Base-by-base conservation (phyloP, 1,140 invertebrate genomes). In the Drosophila asahinai region DNA sequence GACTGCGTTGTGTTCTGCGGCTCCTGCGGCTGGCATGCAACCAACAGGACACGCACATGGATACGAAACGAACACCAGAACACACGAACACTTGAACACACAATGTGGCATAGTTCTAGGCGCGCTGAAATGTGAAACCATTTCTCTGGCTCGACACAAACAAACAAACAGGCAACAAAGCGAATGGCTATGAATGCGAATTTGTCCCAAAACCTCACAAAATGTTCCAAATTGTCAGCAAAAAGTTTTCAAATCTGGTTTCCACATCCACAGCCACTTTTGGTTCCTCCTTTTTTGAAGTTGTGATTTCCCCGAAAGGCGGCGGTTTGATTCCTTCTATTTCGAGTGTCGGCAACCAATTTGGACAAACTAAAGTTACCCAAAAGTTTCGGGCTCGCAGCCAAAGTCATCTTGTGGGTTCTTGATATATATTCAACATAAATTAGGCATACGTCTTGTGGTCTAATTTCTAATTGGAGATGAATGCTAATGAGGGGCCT, bases 51-150 rank as follows among this genome's bases (percentile, higher is more conserved):
- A 54, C 51, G 40, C 55, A 47, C 55, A 43, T 27, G 58, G 30
- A 66, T 60, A 61, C 40, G 7, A 55, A 55, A 36, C 40, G 33
- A 43, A 48, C 40, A 70, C 57, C n/a, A 38, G 9, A 38, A 30
- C 27, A 48, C n/a, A 42, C 12, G 9, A 36, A 27, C 14, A 22
- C 36, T 22, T 1, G 54, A n/a, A n/a, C 67, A 54, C 49, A 81
- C 67, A 70, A 75, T 78, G 74, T 67, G 64, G 58, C 68, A 81
- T 78, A 86, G 74, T 86, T 86, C 64, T 81, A 74, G 74, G 78
- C 82, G 82, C 82, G 82, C 83, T 86, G 82, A 86, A 81, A 86
- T 86, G 83, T 86, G 79, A 86, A 86, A 86, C 74, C 83, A 81
- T 81, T 86, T 75, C 62, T 73, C 68, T 43, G 45, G 49, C 57